Evolutionary conservation across 2,888 invertebrate genomes (phyloP), one percentile per base, ranked within the genome.

Genomic region (Baronia brevicornis): DNA sequence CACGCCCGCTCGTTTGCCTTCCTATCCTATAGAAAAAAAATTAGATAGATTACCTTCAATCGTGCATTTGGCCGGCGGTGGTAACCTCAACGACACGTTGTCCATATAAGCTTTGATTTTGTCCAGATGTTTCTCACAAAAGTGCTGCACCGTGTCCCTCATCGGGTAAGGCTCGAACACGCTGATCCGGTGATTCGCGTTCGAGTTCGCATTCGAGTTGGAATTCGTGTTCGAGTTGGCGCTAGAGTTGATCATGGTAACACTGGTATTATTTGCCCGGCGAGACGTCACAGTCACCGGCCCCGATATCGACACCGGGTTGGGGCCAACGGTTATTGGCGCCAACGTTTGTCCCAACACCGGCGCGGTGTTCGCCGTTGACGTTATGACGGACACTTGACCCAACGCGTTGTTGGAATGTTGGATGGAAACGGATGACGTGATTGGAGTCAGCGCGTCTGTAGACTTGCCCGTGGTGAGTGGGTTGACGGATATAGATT

Each of bases 41-140:
- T n/a, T n/a, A n/a, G n/a, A n/a, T n/a, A 23, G 35, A 72, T 84
- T 65, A 91, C 95, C 95, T 87, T 97, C 96, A 44, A 97, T 95
- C 20, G 95, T 95, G 66, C 96, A 97, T 63, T 95, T 94, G 3
- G 94, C 93, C 0, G 97, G 97, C 21, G 96, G 91, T 6, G 97
- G 97, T 56, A 97, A 86, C 55, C 91, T 86, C 39, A 93, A 85
- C 13, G 92, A 92, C 3, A 96, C 89, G 59, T 93, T 93, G 50
- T 93, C 92, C 91, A 97, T 96, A 59, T 94, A 97, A 9, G 89
- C 87, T 67, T 95, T 94, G 35, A 97, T 97, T 66, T 96, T 96
- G 47, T 93, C 91, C 44, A 96, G 78, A 63, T 97, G 96, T 69
- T 97, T 97, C 71, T 96, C 96, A 72, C 97, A 97, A 74, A 97